Percentiles rank a stretch among this genome's conserved stretches.
Evolutionary conservation across 2,797 vertebrate genomes (phyloP).

Genomic region (Meriones psammophilus): DNA sequence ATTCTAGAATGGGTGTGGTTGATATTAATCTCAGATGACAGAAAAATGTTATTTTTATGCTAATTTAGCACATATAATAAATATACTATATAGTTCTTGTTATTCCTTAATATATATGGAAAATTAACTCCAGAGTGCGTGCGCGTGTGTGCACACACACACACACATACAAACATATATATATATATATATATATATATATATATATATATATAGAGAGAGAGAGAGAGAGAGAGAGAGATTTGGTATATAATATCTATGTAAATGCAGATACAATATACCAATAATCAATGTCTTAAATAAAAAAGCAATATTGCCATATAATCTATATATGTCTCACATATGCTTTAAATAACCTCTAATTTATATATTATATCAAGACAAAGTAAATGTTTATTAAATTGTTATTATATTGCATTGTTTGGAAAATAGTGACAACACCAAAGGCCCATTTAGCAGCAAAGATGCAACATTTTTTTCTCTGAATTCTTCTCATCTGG

Average conservation of each 20-base stretch:
- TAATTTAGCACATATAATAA: neutral
- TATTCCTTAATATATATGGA: neutral
- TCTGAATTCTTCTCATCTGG: neutral
- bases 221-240: no score
- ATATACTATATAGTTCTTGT: neutral
- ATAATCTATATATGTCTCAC: neutral
- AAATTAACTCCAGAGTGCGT: neutral
- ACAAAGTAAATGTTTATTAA: neutral
- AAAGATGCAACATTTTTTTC: neutral
- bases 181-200: no score
- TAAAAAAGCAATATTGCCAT: neutral
- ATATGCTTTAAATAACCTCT: neutral
- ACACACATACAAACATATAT: neutral
- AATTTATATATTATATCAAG: neutral
- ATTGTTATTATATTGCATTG: neutral
- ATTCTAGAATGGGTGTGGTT: neutral
- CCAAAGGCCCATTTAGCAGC: neutral
- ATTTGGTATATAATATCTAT: neutral
- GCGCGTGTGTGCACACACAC: rapidly evolving
- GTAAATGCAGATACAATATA: neutral
- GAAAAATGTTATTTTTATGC: neutral
- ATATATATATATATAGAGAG: no score
- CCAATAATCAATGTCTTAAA: neutral
- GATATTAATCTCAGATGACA: neutral
- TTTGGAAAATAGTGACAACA: neutral